Base-by-base conservation (phyloP, 2,113 vertebrate species). In the Apistogramma diplotaenia region DNA sequence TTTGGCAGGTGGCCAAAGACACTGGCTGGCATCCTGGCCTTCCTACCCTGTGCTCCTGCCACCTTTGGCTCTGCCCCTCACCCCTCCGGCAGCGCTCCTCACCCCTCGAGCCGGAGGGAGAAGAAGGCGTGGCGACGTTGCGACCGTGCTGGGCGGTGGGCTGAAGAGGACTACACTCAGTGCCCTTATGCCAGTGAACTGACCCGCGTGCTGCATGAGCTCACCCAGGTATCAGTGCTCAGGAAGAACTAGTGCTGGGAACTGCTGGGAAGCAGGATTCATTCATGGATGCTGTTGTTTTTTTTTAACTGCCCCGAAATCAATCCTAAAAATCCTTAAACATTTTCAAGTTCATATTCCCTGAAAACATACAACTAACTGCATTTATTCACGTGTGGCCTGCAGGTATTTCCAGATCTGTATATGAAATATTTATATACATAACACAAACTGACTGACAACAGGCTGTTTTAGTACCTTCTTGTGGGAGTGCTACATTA, bases 91-190 rank as follows among this genome's bases (percentile, higher is more conserved):
- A 81, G 85, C 0, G n/a, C 85, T 31, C 58, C 89, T 23, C 89
- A 92, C 61, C 79, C 58, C 77, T 77, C 81, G n/a, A 81, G 84
- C 0, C 89, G 79, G 25, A 93, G 84, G 21, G 95, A 96, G 83
- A 95, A 95, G 67, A 97, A 96, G 87, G 97, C 97, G 0, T 97
- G 96, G 97, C 96, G 97, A 9, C 95, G 93, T 67, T 98, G 97
- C 77, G 95, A 97, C 87, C 90, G 94, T 5, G 86, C 91, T 0
- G 97, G 97, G 6, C 95, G 82, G 0, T 98, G 97, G 97, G 95
- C 94, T 10, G 96, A 97, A 58, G 96, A 96, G 37, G 97, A 96
- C 88, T 97, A 98, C 90, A 96, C 96, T 49, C 95, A 96, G 81
- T 98, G 97, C 81, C 95, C 96, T 1, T 97, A 97, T 37, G 94